Evolutionary conservation across 2,113 vertebrate genomes (phyloP), one percentile per base, ranked within the genome.

Genomic region (Hypomesus transpacificus): DNA sequence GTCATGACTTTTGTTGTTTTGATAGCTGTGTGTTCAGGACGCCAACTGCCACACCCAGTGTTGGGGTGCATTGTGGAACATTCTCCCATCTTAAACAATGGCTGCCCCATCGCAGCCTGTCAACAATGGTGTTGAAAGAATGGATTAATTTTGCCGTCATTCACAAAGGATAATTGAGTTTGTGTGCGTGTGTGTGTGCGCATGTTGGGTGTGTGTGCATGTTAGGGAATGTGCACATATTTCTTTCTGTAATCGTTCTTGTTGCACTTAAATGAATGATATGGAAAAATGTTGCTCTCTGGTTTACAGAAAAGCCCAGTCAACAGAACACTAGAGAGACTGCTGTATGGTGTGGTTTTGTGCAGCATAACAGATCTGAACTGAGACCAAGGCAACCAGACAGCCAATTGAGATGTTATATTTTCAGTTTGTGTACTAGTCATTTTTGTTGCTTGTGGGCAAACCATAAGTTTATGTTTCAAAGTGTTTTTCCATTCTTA

Each of bases 281-380:
- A 34, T 75, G 70, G 70, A 75, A 51, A 82, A 78, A 70, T 50
- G 57, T 64, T 46, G 68, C 63, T 63, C 26, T 31, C 31, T 64
- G 72, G 52, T 60, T 21, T 24, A 75, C 54, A 34, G 24, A 63
- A 16, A 71, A 75, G 66, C 69, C 60, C 72, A 71, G 62, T 75
- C 71, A 69, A 58, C 3, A 71, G 68, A 31, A 34, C 61, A 63
- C 28, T 34, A 63, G 8, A 63, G 22, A 63, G 26, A 17, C 26
- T 63, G 61, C 26, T n/a, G n/a, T 34, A 34, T 63, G 28, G 16
- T 7, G 26, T 34, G 61, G 28, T 20, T 63, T 63, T 13, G 53
- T 61, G 26, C 22, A 26, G 59, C 28, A 14, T 7, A 26, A 39
- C 31, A n/a, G 61, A 34, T n/a, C 28, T 31, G 28, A 63, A 63